These are phyloP conservation scores for Stenoptilia bipunctidactyla DNA, from an alignment of 2,888 invertebrate species.

Conservation along the genomic window DNA sequence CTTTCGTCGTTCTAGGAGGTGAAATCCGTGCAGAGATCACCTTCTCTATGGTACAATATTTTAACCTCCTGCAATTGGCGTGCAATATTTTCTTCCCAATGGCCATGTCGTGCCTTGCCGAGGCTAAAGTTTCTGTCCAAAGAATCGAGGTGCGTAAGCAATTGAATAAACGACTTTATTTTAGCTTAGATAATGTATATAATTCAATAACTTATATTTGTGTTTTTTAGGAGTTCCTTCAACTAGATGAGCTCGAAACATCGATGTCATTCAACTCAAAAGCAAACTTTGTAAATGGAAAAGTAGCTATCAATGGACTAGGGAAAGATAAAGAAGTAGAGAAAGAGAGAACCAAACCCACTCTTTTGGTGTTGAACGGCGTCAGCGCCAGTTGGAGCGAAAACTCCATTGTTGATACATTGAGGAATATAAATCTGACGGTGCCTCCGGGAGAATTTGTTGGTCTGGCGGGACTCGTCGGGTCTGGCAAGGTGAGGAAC, in stretches of 20 bases:
- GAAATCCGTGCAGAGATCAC: conserved; percentile 74
- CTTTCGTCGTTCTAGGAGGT: conserved; percentile 78
- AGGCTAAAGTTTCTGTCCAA: conserved; percentile 73
- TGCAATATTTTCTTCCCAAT: conserved; percentile 76
- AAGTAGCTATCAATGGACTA: conserved; percentile 24
- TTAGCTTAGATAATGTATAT: no score
- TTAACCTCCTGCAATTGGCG: conserved; percentile 78
- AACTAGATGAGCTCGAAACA: conserved; percentile 46
- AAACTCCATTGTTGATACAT: conserved; percentile 63
- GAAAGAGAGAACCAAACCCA: conserved; percentile 27
- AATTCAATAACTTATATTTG: no score
- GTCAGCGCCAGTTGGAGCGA: conserved; percentile 56
- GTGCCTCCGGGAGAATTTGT: conserved; percentile 71
- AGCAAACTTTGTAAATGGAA: conserved; percentile 19
- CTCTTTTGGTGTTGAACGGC: conserved; percentile 39
- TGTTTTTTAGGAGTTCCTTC: conserved; percentile 50
- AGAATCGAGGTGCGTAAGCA: conserved; percentile 69
- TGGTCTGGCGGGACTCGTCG: conserved; percentile 81
- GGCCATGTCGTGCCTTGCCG: conserved; percentile 73
- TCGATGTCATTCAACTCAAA: conserved; percentile 26
- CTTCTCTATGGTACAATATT: conserved; percentile 83
- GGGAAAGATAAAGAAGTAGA: conserved; percentile 30
- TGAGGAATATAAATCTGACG: conserved; percentile 61
- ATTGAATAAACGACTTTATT: conserved; percentile 3
- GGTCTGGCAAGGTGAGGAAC: conserved; percentile 80